A percentile compares a stretch with the other conserved stretches of the same genome.
These are phyloP conservation scores for Proterorhinus semilunaris DNA, from an alignment of 2,113 vertebrate genomes.

Conservation along the genomic window DNA sequence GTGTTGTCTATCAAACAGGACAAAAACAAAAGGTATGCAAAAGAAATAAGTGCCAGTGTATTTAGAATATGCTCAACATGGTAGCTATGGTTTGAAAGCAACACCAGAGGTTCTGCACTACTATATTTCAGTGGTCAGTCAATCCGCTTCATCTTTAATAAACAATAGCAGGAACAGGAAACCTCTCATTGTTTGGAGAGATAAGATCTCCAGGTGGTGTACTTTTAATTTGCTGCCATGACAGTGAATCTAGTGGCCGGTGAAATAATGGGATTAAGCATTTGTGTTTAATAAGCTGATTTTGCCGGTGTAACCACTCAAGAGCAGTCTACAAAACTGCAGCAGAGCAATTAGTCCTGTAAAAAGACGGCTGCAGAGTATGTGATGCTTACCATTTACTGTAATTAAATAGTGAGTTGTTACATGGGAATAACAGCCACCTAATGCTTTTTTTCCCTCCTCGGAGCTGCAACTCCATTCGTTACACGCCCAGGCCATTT, in stretches of 20 bases:
- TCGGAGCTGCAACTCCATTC: conserved; percentile 61
- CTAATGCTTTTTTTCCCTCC: conserved; percentile 48
- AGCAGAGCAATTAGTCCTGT: conserved; percentile 53
- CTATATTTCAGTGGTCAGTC: not conserved
- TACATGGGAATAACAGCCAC: conserved; percentile 45
- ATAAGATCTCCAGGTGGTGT: not conserved
- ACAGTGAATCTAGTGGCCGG: conserved; percentile 32
- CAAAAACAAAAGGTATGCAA: not conserved
- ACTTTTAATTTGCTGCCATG: conserved; percentile 1
- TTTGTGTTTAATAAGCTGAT: conserved; percentile 50
- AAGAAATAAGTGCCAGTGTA: too few relatives aligned
- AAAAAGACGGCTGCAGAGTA: conserved; percentile 53
- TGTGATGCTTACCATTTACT: conserved; percentile 56
- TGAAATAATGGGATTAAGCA: conserved; percentile 47
- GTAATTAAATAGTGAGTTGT: conserved; percentile 60
- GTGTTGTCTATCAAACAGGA: not conserved
- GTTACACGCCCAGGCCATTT: conserved; percentile 68
- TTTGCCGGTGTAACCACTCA: conserved; percentile 46
- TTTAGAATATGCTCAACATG: too few relatives aligned
- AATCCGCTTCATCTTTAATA: not conserved
- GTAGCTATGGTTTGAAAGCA: too few relatives aligned
- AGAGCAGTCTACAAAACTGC: conserved; percentile 52
- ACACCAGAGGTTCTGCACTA: not conserved
- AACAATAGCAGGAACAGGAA: not conserved
- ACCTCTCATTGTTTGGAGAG: not conserved